Base-by-base conservation (phyloP, 2,888 invertebrate genomes). In the Drosophila rellima region DNA sequence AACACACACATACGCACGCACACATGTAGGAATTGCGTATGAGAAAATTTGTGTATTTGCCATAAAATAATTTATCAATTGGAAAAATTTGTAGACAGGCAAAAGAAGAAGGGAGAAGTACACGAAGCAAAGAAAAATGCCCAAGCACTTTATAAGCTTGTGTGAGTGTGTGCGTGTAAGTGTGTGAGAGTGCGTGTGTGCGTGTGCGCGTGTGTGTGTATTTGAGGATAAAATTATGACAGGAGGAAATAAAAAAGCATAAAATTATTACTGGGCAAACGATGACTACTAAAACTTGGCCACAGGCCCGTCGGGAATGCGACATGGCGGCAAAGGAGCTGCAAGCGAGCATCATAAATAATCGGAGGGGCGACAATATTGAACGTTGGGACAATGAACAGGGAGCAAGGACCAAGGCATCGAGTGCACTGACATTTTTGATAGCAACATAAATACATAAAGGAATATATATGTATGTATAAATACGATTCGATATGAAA, bases 21-120 rank as follows among this genome's bases (percentile, higher is more conserved):
- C 15, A 18, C 18, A n/a, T 35, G 47, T 35, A 42, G 50, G 55
- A 45, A 55, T 76, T 82, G 84, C 84, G 83, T 78, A 80, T 74
- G 74, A 54, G 82, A 77, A 88, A 89, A 89, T 87, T 88, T 88
- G 87, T 83, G 85, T 80, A 85, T 89, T 87, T 83, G 72, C 81
- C 78, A 87, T 85, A 76, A 82, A 89, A 90, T 82, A 90, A 90
- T 90, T 90, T 90, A 89, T 88, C 86, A 90, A 89, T 88, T 89
- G 80, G 77, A 79, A 85, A 74, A 76, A 87, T 79, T 86, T 82
- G 72, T 78, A 73, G 82, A 76, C 88, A 83, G 50, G 29, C 20
- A 37, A 47, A 50, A 37, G 31, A 37, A 33, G 31, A 17, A 57
- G 60, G 39, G 55, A 42, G 33, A 47, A 64, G 57, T 47, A 47